phyloP scores from a whole-genome alignment of 2,888 invertebrate genomes.

The Catonia carolina region DNA sequence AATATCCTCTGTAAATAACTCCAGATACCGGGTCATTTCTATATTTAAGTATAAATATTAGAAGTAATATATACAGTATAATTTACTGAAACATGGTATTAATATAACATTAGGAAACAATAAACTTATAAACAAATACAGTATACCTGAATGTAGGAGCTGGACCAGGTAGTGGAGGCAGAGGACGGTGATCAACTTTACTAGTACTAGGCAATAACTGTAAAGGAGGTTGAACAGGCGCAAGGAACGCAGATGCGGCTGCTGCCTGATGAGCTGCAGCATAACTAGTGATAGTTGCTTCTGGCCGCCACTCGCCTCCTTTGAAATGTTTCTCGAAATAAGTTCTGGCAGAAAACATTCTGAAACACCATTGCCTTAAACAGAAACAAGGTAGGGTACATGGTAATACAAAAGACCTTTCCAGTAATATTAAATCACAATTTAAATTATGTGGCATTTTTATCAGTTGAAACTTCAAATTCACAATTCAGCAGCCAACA shows the following conservation, averaged over 20 bases:
- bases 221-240: conserved; percentile 43
- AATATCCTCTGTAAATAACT: no score
- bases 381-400: neutral
- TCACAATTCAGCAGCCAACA: no score
- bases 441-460: neutral
- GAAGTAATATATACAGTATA: no score
- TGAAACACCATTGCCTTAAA: conserved; percentile 18
- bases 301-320: conserved; percentile 35
- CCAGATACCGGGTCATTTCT: no score
- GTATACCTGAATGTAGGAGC: conserved; percentile 43
- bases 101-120: neutral
- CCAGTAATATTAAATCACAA: neutral
- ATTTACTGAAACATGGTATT: neutral
- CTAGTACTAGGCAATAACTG: conserved; percentile 38
- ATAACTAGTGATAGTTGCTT: conserved; percentile 35
- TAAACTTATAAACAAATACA: neutral
- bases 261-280: conserved; percentile 34
- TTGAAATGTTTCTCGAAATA: conserved; percentile 37
- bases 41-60: no score
- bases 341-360: conserved; percentile 34
- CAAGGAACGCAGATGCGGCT: conserved; percentile 43
- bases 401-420: neutral
- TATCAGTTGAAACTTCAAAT: neutral
- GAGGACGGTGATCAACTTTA: conserved; percentile 38
- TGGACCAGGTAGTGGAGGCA: conserved; percentile 42